Conservation (phyloP, 2,797 vertebrate species). For the Strix occidentalis region DNA sequence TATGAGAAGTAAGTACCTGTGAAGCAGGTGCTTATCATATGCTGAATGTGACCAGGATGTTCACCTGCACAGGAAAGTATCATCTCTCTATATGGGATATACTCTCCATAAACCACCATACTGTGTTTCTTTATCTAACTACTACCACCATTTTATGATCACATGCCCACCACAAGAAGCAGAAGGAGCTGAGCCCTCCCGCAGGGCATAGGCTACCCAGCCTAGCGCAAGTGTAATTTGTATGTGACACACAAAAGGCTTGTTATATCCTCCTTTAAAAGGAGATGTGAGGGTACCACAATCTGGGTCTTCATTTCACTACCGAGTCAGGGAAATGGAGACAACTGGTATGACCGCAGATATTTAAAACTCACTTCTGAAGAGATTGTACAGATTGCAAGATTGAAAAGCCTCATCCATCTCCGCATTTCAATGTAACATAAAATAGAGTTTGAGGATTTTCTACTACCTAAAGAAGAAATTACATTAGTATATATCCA, state of each 20-base stretch:
- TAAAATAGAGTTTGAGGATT: background rate
- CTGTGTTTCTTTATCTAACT: background rate
- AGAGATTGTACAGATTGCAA: background rate
- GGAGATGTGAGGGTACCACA: background rate
- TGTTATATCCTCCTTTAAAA: background rate
- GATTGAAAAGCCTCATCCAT: background rate
- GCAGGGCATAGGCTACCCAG: background rate
- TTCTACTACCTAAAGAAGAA: background rate
- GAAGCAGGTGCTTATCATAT: background rate
- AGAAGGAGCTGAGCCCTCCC: background rate
- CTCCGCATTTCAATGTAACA: background rate
- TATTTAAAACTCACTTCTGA: background rate
- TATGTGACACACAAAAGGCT: background rate
- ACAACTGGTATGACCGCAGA: background rate
- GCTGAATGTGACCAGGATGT: background rate
- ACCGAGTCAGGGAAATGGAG: background rate
- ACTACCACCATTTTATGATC: fast-evolving
- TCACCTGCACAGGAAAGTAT: background rate
- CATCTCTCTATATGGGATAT: background rate
- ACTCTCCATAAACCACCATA: background rate
- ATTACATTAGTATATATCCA: background rate
- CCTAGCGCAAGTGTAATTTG: background rate
- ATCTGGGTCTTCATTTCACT: background rate
- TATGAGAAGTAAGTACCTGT: background rate
- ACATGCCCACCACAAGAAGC: background rate